Evolutionary conservation across 2,113 vertebrate species (phyloP), one percentile per base, ranked within the genome.

Genomic region (Antechinus flavipes): DNA sequence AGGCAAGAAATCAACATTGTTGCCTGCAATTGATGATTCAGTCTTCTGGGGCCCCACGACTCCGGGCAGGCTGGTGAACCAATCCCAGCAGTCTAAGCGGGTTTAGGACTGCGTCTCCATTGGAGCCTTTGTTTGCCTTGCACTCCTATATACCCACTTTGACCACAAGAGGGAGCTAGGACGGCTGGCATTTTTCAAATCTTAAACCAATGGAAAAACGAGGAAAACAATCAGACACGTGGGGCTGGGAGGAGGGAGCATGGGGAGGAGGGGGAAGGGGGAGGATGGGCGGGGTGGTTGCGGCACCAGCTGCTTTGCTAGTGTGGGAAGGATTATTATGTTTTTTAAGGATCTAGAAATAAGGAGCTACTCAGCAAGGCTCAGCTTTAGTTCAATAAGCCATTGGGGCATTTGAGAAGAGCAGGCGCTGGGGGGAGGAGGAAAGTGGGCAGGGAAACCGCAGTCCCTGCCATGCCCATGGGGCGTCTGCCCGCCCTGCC

Each of bases 111-210:
- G 54, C 30, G 30, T 91, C 91, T 42, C 4, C 68, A 16, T 26
- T 11, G 0, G 2, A 50, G 94, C 91, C 95, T 56, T 90, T 90
- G 92, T 92, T 19, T 42, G 89, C 16, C 90, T 54, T 56, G 49
- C 35, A 23, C n/a, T 35, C n/a, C 89, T 49, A 47, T 61, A 93
- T 94, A 14, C 94, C 54, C 58, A 91, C 14, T 12, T 52, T 7
- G 50, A 84, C 96, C 98, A 95, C 97, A 95, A 98, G 98, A 97
- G 98, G 97, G 98, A 96, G 98, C 95, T 1, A 58, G 24, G 53
- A 89, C 0, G 54, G 46, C 46, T 42, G 2, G 54, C 94, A 1
- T 94, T 95, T 95, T 98, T 96, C 76, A 91, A 97, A 98, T 91
- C 14, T 91, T 47, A 30, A 91, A 12, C 92, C 56, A 0, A 50